phyloP scores from a whole-genome alignment of 2,888 invertebrate species.

The Parnassius mnemosyne region DNA sequence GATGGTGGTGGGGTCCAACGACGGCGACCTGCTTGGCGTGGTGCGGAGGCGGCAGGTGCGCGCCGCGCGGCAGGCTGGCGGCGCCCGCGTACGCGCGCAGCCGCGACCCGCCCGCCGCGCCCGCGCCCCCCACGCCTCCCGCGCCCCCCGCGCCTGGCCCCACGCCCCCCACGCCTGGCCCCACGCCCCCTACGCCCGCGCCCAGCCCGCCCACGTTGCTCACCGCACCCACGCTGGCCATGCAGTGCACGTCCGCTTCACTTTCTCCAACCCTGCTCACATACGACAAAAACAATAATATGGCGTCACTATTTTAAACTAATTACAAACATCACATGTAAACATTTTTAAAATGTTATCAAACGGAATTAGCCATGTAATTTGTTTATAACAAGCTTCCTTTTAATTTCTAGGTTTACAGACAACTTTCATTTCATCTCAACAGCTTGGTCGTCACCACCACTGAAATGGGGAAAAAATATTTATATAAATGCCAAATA shows the following conservation, averaged over 20 bases:
- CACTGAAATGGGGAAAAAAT: too few species aligned
- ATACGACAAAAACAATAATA: slow-evolving; percentile 1
- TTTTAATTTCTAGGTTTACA: too few species aligned
- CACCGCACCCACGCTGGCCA: slow-evolving; percentile 34
- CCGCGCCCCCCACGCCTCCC: slow-evolving; percentile 38
- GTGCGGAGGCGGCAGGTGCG: slow-evolving; percentile 54
- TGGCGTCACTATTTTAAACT: background rate
- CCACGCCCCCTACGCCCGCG: slow-evolving; percentile 35
- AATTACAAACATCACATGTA: too few species aligned
- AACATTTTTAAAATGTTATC: too few species aligned
- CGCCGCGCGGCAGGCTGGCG: slow-evolving; percentile 73
- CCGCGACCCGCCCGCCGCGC: slow-evolving; percentile 36
- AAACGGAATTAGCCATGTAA: too few species aligned
- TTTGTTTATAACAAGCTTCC: too few species aligned
- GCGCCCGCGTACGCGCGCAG: slow-evolving; percentile 54
- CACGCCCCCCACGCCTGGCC: slow-evolving; percentile 34
- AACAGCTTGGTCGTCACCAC: too few species aligned
- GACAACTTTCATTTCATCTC: too few species aligned
- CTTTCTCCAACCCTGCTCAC: slow-evolving; percentile 34
- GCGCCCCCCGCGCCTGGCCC: slow-evolving; percentile 26
- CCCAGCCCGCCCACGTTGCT: slow-evolving; percentile 10
- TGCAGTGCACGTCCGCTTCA: slow-evolving; percentile 31
- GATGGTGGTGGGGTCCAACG: slow-evolving; percentile 43
- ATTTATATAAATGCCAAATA: too few species aligned
- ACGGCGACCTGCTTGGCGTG: slow-evolving; percentile 48